A percentile compares a stretch with the other conserved stretches of the same genome.
phyloP scores from a whole-genome alignment of 64 coral and sea anemone species.

The Trachythela sp. region DNA sequence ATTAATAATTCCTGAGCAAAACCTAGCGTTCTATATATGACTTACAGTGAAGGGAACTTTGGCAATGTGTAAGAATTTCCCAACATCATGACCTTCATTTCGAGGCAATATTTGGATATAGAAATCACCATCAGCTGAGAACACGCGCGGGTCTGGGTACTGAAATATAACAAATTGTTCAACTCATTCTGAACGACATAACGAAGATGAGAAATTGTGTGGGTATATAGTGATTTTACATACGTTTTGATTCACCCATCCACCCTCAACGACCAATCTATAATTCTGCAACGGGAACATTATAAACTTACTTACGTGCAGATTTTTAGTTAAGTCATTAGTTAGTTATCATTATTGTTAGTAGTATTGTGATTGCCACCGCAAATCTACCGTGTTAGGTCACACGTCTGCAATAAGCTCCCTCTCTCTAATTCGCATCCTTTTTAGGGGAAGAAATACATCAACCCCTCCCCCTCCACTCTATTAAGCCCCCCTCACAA shows the following conservation, averaged over 20 bases:
- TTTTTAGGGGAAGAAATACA: too few relatives aligned
- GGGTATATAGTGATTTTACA: background rate
- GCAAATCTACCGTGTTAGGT: too few relatives aligned
- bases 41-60: conserved; percentile 30
- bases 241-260: conserved; percentile 51
- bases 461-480: too few relatives aligned
- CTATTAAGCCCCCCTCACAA: too few relatives aligned
- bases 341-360: too few relatives aligned
- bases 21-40: too few relatives aligned
- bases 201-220: background rate
- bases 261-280: background rate
- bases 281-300: conserved; percentile 32
- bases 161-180: background rate
- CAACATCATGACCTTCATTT: conserved; percentile 3
- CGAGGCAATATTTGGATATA: conserved; percentile 50
- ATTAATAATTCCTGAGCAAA: too few relatives aligned
- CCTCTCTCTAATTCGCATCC: too few relatives aligned
- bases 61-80: conserved; percentile 61
- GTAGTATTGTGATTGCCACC: too few relatives aligned
- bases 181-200: background rate
- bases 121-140: conserved; percentile 46
- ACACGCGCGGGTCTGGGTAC: conserved; percentile 42
- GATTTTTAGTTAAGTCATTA: too few relatives aligned
- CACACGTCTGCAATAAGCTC: too few relatives aligned
- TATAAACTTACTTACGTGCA: background rate